Conservation (phyloP, 1,140 invertebrate species). For the Ruditapes philippinarum region DNA sequence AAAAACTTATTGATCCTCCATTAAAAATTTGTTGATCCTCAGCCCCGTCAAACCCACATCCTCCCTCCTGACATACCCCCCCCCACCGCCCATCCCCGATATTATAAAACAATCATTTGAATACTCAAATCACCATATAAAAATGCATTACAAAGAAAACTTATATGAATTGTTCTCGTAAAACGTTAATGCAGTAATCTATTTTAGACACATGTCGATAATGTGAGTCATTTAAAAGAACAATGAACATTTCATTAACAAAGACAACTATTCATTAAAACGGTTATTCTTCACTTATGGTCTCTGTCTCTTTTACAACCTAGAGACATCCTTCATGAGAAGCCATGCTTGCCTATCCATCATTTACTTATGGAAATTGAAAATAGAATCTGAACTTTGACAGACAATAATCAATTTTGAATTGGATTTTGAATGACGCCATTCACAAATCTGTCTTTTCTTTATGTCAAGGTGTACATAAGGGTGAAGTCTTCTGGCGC, state of each 20-base stretch:
- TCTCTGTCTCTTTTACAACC: no score
- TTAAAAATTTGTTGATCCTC: no score
- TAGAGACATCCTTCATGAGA: not conserved
- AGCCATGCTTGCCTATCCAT: not conserved
- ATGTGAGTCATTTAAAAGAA: not conserved
- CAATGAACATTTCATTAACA: not conserved
- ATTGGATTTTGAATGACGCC: not conserved
- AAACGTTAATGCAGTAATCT: no score
- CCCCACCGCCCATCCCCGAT: no score
- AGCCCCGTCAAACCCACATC: no score
- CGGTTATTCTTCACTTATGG: no score
- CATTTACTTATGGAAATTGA: conserved; percentile 2
- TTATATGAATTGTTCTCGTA: no score
- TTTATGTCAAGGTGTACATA: not conserved
- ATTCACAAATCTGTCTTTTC: conserved; percentile 13
- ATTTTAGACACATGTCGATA: not conserved
- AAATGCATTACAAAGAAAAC: no score
- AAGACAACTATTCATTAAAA: not conserved
- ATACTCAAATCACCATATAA: no score
- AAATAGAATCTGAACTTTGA: conserved; percentile 22
- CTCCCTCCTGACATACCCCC: no score
- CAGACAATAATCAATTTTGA: conserved; percentile 26
- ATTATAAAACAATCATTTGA: no score
- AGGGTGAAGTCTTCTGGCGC: conserved; percentile 9
- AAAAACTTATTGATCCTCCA: no score